These are phyloP conservation scores for Scartelaos histophorus DNA, from an alignment of 2,113 vertebrate genomes.

Conservation along the genomic window DNA sequence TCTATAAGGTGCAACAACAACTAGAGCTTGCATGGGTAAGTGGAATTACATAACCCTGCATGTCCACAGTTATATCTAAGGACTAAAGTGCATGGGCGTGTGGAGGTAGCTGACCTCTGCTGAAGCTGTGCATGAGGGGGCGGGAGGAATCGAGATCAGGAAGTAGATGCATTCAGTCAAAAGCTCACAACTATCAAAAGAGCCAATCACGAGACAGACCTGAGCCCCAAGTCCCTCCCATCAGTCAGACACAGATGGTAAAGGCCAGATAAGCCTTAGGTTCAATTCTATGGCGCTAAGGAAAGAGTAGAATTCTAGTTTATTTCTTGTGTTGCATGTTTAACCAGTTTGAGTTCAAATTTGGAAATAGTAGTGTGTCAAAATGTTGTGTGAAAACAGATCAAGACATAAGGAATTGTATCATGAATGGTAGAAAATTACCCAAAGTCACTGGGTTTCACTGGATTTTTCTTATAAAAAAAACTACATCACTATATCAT, in stretches of 20 bases:
- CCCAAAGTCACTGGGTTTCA: constrained; percentile 40
- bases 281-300: constrained; percentile 32
- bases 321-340: not conserved
- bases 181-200: not conserved
- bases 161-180: constrained; percentile 38
- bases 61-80: constrained; percentile 9
- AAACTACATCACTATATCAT: not conserved
- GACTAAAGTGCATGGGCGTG: constrained; percentile 51
- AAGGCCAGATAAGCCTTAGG: constrained; percentile 52
- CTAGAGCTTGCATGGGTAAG: not conserved
- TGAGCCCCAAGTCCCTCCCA: constrained; percentile 26
- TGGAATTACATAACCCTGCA: constrained; percentile 45
- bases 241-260: constrained; percentile 65
- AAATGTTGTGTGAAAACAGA: constrained; percentile 30
- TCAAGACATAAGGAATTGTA: constrained; percentile 44
- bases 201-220: constrained; percentile 49
- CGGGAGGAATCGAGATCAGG: constrained; percentile 41
- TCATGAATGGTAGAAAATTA: constrained; percentile 50
- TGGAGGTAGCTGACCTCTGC: constrained; percentile 44
- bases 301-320: constrained; percentile 5
- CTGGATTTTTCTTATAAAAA: not conserved
- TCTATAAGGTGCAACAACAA: not conserved
- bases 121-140: constrained; percentile 29
- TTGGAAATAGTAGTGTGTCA: not conserved
- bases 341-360: not conserved